Evolutionary conservation across 2,113 vertebrate genomes (phyloP).

Genomic region (Lamprologus ornatipinnis): DNA sequence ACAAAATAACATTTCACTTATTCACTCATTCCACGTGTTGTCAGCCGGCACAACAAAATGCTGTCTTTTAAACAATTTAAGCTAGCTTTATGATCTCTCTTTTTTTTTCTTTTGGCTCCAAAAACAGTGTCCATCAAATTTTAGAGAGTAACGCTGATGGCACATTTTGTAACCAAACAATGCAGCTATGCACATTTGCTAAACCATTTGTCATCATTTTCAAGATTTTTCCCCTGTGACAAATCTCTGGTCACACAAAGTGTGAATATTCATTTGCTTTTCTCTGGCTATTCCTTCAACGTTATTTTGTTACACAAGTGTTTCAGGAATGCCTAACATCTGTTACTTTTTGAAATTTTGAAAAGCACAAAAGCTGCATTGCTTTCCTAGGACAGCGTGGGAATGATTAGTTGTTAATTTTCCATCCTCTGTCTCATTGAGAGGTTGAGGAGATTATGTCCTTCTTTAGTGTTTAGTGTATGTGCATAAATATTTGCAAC

Average conservation of each 20-base stretch:
- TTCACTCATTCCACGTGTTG: not conserved
- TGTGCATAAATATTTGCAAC: conserved; percentile 11
- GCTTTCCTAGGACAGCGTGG: conserved; percentile 1
- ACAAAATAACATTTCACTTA: conserved; percentile 4
- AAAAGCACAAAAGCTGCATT: not conserved
- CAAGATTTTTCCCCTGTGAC: not conserved
- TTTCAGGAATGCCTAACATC: not conserved
- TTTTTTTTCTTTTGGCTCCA: not conserved
- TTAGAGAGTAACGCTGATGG: not conserved
- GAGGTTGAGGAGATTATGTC: not conserved
- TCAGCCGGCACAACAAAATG: not conserved
- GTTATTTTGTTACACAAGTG: not conserved
- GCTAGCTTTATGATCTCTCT: not conserved
- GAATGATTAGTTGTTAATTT: conserved; percentile 26
- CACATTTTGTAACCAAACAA: not conserved
- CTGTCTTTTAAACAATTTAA: not conserved
- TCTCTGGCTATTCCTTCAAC: not conserved
- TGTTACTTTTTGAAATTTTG: not conserved
- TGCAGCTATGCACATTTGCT: not conserved
- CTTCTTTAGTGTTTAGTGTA: conserved; percentile 2
- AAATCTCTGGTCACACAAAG: not conserved
- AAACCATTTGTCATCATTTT: not conserved
- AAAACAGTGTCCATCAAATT: not conserved
- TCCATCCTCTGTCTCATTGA: not conserved
- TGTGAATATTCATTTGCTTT: not conserved